phyloP scores from a whole-genome alignment of 2,888 invertebrate genomes.

The Zootermopsis nevadensis region DNA sequence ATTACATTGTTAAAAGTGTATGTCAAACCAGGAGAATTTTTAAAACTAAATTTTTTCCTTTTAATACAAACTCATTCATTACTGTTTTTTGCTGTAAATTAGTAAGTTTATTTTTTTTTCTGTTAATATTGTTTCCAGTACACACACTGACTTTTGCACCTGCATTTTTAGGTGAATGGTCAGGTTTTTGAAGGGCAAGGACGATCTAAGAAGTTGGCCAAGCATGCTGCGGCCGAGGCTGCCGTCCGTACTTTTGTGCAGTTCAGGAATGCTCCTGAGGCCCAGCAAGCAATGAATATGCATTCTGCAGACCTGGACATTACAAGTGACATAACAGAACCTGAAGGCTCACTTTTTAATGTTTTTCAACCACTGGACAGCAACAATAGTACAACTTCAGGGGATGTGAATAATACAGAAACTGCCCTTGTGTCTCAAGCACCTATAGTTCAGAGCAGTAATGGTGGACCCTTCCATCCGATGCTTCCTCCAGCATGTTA shows the following conservation, averaged over 20 bases:
- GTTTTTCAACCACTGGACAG: constrained; percentile 62
- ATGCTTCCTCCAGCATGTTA: constrained; percentile 28
- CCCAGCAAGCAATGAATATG: constrained; percentile 61
- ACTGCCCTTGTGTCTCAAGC: constrained; percentile 25
- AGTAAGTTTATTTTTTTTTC: too few species aligned
- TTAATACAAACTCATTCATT: too few species aligned
- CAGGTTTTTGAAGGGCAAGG: constrained; percentile 75
- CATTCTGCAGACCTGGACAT: constrained; percentile 64
- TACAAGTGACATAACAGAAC: constrained; percentile 66
- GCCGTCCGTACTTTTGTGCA: constrained; percentile 65
- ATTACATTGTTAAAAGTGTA: too few species aligned
- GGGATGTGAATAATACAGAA: constrained; percentile 12
- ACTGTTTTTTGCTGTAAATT: too few species aligned
- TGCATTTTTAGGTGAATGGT: constrained; percentile 67
- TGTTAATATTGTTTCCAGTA: too few species aligned
- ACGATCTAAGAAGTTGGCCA: constrained; percentile 78
- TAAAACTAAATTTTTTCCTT: too few species aligned
- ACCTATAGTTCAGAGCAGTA: constrained; percentile 42
- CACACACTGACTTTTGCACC: too few species aligned
- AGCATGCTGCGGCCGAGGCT: constrained; percentile 75
- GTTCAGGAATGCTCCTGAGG: constrained; percentile 64
- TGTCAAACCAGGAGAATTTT: too few species aligned
- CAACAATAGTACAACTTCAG: neutral
- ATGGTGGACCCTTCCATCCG: constrained; percentile 4
- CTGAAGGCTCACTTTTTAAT: constrained; percentile 62